Evolutionary conservation across 2,888 invertebrate species (phyloP).

Genomic region (Tanytarsus gracilentus): DNA sequence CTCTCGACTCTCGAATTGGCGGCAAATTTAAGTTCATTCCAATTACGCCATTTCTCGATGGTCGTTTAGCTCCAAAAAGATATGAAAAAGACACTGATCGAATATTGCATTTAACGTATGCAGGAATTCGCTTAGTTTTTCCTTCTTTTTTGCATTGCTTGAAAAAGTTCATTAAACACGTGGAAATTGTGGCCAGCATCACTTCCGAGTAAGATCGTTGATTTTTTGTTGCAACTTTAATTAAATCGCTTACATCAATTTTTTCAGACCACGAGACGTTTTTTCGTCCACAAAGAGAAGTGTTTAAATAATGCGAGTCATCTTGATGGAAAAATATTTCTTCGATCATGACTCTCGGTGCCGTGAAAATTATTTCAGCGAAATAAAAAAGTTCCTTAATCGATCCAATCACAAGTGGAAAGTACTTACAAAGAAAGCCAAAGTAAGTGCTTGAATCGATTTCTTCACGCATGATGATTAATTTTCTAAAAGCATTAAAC

Average conservation of each 20-base stretch:
- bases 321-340: constrained; percentile 38
- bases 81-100: constrained; percentile 40
- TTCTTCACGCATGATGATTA: neutral
- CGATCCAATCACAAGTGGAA: constrained; percentile 39
- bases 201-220: constrained; percentile 39
- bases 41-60: neutral
- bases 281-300: constrained; percentile 41
- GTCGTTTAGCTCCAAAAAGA: constrained; percentile 38
- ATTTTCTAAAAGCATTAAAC: constrained; percentile 28
- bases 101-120: constrained; percentile 38
- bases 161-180: constrained; percentile 38
- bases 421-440: constrained; percentile 36
- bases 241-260: no score
- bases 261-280: constrained; percentile 40
- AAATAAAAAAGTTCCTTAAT: constrained; percentile 38
- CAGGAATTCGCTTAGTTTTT: neutral
- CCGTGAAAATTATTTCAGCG: constrained; percentile 38
- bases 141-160: neutral
- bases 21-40: neutral
- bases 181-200: constrained; percentile 38
- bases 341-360: constrained; percentile 40
- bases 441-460: constrained; percentile 35
- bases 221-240: constrained; percentile 33
- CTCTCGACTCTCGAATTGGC: neutral
- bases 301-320: constrained; percentile 39